phyloP scores from a whole-genome alignment of 2,797 vertebrate species.

The Sebastes wilsoni region DNA sequence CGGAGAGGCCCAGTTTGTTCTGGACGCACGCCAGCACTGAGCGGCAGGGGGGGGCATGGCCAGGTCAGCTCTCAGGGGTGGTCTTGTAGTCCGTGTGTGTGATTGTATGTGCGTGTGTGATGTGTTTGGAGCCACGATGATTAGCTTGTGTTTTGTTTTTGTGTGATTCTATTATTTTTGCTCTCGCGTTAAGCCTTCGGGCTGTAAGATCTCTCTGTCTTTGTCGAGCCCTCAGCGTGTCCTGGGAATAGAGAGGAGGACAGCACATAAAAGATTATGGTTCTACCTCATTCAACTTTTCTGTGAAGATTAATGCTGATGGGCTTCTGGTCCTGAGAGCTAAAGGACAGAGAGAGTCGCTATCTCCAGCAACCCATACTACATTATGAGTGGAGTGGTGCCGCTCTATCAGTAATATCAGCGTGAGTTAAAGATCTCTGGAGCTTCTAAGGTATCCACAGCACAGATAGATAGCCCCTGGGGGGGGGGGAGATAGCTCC shows the following conservation, averaged over 20 bases:
- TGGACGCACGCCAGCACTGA: conserved; percentile 77
- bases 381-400: conserved; percentile 7
- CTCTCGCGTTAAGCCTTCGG: conserved; percentile 38
- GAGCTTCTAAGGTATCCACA: conserved; percentile 35
- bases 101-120: conserved; percentile 54
- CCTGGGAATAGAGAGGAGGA: conserved; percentile 62
- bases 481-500: conserved; percentile 28
- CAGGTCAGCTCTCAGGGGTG: conserved; percentile 79
- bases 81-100: conserved; percentile 65
- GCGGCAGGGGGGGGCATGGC: conserved; percentile 63
- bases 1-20: conserved; percentile 76
- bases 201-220: conserved; percentile 54
- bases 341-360: neutral
- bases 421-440: conserved; percentile 43
- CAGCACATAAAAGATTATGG: conserved; percentile 44
- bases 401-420: conserved; percentile 36
- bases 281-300: conserved; percentile 53
- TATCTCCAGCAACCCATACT: neutral
- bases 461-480: conserved; percentile 10
- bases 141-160: conserved; percentile 74
- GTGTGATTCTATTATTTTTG: conserved; percentile 72
- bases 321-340: conserved; percentile 17
- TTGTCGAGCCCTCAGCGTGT: conserved; percentile 39
- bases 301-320: conserved; percentile 58
- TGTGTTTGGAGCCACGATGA: conserved; percentile 71